phyloP scores from a whole-genome alignment of 1,140 invertebrate genomes.

The Glossosoma conforme region DNA sequence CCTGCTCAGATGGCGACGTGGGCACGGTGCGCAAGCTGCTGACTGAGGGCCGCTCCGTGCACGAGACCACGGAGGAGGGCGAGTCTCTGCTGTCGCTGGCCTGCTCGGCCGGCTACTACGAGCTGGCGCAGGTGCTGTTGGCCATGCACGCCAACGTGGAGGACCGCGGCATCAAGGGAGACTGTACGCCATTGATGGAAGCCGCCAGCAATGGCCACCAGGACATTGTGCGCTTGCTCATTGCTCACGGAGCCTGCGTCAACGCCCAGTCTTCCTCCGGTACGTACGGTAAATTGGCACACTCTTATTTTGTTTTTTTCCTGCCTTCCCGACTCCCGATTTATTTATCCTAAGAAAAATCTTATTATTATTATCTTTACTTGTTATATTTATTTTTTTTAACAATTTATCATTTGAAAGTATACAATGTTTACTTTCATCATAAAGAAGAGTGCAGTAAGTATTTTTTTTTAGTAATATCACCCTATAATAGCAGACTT shows the following conservation, averaged over 20 bases:
- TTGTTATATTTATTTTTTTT: no score
- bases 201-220: conserved; percentile 91
- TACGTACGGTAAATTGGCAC: no score
- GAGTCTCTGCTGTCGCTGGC: conserved; percentile 88
- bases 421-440: no score
- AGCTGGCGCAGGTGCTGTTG: conserved; percentile 87
- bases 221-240: conserved; percentile 87
- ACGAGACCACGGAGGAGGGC: conserved; percentile 90
- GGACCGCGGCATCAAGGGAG: conserved; percentile 86
- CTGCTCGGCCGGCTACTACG: conserved; percentile 90
- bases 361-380: no score
- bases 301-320: no score
- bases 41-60: conserved; percentile 82
- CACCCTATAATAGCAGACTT: no score
- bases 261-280: conserved; percentile 94
- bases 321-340: no score
- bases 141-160: conserved; percentile 97
- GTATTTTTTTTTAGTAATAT: no score
- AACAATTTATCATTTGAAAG: no score
- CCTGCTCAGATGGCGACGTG: conserved; percentile 90
- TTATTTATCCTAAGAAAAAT: no score
- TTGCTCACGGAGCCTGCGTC: conserved; percentile 90
- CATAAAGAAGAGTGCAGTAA: no score
- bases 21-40: conserved; percentile 82
- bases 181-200: conserved; percentile 97